A percentile compares a stretch with the other conserved stretches of the same genome.
Conservation (phyloP, 1,140 invertebrate genomes). For the Watersipora subatra region DNA sequence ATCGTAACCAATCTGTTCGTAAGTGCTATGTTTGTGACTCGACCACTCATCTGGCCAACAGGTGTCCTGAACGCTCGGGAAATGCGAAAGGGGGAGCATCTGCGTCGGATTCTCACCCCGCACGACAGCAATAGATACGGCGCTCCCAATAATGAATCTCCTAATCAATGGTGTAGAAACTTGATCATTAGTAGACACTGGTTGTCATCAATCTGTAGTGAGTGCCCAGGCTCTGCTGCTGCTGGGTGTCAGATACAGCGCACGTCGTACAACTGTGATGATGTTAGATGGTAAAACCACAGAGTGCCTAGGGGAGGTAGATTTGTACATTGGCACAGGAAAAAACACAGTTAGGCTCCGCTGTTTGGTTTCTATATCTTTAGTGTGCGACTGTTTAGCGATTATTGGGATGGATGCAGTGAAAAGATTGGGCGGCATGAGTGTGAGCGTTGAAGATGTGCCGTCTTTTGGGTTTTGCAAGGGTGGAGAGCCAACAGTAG, state of each 20-base stretch:
- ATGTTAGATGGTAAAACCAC: conserved; percentile 3
- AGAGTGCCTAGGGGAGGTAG: neutral
- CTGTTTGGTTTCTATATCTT: neutral
- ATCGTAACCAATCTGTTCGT: neutral
- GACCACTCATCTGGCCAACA: neutral
- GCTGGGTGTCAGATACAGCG: neutral
- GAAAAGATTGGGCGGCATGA: neutral
- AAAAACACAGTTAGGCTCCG: neutral
- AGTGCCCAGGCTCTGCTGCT: neutral
- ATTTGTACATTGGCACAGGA: neutral
- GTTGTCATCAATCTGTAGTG: neutral
- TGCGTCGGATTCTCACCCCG: neutral
- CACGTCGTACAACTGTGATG: neutral
- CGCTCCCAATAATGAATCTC: neutral
- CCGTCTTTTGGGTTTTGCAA: neutral
- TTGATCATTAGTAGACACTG: neutral
- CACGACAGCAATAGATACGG: neutral
- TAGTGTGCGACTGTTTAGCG: neutral
- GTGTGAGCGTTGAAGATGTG: neutral
- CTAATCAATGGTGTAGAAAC: neutral
- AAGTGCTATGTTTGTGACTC: neutral
- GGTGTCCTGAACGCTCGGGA: neutral
- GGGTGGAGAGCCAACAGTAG: neutral
- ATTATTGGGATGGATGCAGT: conserved; percentile 3
- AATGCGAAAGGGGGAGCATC: neutral